Base-by-base conservation (phyloP, 2,888 invertebrate genomes). In the Hypomecis atomaria region DNA sequence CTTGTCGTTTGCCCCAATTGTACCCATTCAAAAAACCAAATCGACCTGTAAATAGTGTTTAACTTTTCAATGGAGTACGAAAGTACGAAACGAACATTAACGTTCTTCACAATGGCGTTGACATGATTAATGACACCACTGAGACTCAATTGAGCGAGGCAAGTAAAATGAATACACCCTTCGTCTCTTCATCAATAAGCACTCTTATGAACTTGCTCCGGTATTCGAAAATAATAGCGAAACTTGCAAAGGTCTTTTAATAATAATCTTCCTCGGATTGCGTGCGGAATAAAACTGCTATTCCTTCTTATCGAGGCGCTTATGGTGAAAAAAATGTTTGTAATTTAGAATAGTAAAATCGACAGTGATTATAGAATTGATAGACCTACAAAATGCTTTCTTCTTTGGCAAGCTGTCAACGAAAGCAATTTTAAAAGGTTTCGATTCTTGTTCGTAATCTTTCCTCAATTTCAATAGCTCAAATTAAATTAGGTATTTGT, bases 191-290 rank as follows among this genome's bases (percentile, higher is more conserved):
- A 64, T 67, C 75, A 75, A 73, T 78, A 79, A 81, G 73, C 77
- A 71, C 75, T 77, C 74, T 77, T 79, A 75, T 75, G 73, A 78
- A 84, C 77, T 81, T 79, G 77, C 78, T 76, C 74, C 75, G 72
- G 64, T 79, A 78, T 78, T 82, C 72, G 75, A 78, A 79, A 83
- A 83, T 86, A 85, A 83, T 80, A 82, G 78, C 74, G 75, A 83
- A 83, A 82, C 72, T 83, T 83, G 71, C 77, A 80, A 78, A 81
- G 81, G 71, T 75, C 78, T 81, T 79, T 83, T 81, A 83, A 82
- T 85, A 83, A 84, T 79, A 82, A 83, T n/a, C 81, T 83, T 85
- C 76, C 77, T 73, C 73, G 69, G 70, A 76, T 81, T 71, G 80
- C 81, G 81, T 82, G 82, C 75, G 65, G 66, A 62, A 68, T 43